Base-by-base conservation (phyloP, 2,888 invertebrate genomes). In the Thecocarcelia acutangulata region DNA sequence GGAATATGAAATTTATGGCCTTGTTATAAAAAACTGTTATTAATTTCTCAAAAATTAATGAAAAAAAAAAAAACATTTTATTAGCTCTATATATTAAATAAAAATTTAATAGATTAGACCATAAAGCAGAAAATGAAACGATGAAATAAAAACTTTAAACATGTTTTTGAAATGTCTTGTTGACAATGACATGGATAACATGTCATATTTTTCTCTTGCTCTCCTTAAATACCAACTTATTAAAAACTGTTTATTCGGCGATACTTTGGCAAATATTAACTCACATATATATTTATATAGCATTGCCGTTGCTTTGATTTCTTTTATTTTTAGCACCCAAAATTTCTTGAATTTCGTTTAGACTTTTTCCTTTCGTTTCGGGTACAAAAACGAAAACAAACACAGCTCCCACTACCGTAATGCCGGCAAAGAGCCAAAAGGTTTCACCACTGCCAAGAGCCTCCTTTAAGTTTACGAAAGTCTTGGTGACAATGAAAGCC, bases 401-500 rank as follows among this genome's bases (percentile, higher is more conserved):
- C 19, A 94, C 83, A 40, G 93, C 93, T 0, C 94, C 95, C 0
- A 94, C 3, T 0, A 93, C 86, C 86, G 95, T 94, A 37, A 95
- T 91, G 0, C 90, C 93, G 0, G 94, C 93, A 87, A 96, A 96
- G 48, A 96, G 89, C 94, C 95, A 96, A 89, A 96, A 96, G 33
- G 95, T 94, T 80, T 92, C 92, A 44, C 94, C 94, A 0, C 91
- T 87, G 0, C 94, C 94, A 24, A 95, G 91, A 0, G 91, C 87
- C 0, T 81, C 69, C 54, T 92, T 93, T 66, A 96, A 85, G 28
- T 93, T 92, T 44, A 91, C 90, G 85, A 94, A 96, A 28, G 94
- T 94, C 86, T 94, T 94, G 0, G 97, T 96, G 0, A 97, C 94
- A 0, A 96, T 87, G 88, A 97, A 97, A 52, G 95, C 95, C 85